These are phyloP conservation scores for Campylomormyrus numenius DNA, from an alignment of 2,113 vertebrate species.

Conservation along the genomic window DNA sequence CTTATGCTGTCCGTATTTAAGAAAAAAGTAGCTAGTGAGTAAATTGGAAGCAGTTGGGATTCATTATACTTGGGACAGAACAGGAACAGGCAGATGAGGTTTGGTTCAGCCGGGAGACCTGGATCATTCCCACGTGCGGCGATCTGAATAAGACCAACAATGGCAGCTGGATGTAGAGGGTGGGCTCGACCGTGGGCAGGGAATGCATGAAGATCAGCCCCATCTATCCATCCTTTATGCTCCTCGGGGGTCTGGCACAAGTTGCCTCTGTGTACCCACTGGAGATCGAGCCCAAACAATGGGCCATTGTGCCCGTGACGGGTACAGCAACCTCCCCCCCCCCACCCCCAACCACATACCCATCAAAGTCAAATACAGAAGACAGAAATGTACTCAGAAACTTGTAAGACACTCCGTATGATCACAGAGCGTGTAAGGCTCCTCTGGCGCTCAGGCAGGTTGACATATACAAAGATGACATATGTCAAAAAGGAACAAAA, in stretches of 20 bases:
- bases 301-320: not conserved
- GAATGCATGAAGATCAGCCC: not conserved
- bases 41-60: not conserved
- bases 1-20: not conserved
- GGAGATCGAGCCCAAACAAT: not conserved
- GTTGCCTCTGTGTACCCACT: not conserved
- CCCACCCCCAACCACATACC: not conserved
- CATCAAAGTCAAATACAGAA: not conserved
- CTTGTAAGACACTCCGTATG: not conserved
- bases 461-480: not conserved
- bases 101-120: not conserved
- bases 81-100: not conserved
- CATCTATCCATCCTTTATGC: conserved; percentile 4
- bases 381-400: not conserved
- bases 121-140: no score
- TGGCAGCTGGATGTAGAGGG: not conserved
- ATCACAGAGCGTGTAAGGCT: not conserved
- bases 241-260: conserved; percentile 10
- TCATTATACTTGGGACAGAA: not conserved
- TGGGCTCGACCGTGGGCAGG: not conserved
- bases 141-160: not conserved
- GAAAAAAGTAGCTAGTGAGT: not conserved
- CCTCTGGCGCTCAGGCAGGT: not conserved
- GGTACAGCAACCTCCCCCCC: not conserved
- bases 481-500: not conserved